Conservation (phyloP, 2,113 vertebrate species). For the Notarius lentiginosus region DNA sequence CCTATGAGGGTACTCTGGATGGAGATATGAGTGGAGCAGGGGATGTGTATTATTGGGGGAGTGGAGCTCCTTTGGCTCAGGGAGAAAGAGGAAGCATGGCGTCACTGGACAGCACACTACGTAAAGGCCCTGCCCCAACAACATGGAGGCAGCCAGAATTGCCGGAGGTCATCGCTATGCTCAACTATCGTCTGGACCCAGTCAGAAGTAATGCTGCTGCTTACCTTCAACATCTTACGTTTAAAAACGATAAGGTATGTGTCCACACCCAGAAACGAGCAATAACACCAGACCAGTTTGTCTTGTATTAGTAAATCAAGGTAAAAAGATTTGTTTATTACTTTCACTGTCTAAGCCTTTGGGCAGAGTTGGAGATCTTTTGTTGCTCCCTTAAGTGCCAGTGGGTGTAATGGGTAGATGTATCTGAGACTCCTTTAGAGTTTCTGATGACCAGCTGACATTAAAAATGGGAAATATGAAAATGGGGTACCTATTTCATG, state of each 20-base stretch:
- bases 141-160: conserved; percentile 92
- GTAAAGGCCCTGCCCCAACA: conserved; percentile 72
- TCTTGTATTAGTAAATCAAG: neutral
- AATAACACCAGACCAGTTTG: neutral
- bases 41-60: conserved; percentile 85
- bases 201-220: conserved; percentile 93
- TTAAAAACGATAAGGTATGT: conserved; percentile 87
- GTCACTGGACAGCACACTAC: conserved; percentile 89
- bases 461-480: neutral
- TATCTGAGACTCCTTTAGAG: neutral
- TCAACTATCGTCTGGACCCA: conserved; percentile 88
- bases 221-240: conserved; percentile 93
- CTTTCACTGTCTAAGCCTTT: too few species aligned
- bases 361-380: too few species aligned
- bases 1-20: conserved; percentile 90
- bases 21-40: conserved; percentile 78
- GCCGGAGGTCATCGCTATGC: conserved; percentile 95
- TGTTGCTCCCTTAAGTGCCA: too few species aligned
- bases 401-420: too few species aligned
- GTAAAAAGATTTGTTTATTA: neutral
- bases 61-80: conserved; percentile 82
- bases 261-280: neutral
- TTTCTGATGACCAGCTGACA: neutral
- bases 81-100: conserved; percentile 90
- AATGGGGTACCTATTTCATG: neutral